These are phyloP conservation scores for Euzophera pinguis DNA, from an alignment of 2,888 invertebrate genomes.

Conservation along the genomic window DNA sequence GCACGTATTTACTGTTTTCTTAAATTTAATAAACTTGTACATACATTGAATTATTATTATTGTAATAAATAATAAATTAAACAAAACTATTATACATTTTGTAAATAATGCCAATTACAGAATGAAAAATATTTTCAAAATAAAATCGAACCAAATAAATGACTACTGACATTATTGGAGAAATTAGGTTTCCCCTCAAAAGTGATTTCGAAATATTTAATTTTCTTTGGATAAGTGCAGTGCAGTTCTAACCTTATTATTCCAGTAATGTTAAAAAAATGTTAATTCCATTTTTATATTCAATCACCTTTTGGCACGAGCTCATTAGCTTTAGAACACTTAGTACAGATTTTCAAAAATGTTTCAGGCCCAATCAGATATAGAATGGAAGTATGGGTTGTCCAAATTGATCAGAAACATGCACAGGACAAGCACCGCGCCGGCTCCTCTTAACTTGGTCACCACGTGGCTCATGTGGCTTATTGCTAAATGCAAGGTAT, in stretches of 20 bases:
- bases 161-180: neutral
- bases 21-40: no score
- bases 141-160: neutral
- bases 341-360: conserved; percentile 2
- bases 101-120: neutral
- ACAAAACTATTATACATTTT: neutral
- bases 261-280: neutral
- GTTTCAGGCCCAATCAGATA: conserved; percentile 97
- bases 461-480: conserved; percentile 96
- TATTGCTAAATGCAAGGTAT: conserved; percentile 87
- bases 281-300: neutral
- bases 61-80: neutral
- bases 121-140: neutral
- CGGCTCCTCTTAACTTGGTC: conserved; percentile 97
- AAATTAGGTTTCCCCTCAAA: neutral
- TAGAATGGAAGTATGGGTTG: conserved; percentile 99
- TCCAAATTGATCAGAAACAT: conserved; percentile 99
- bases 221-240: no score
- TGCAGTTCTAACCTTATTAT: neutral
- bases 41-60: no score
- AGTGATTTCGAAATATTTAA: neutral
- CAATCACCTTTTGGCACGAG: neutral
- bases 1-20: neutral
- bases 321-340: neutral
- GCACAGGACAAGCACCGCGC: conserved; percentile 98